Base-by-base conservation (phyloP, 2,888 invertebrate species). In the Rosalia funebris region DNA sequence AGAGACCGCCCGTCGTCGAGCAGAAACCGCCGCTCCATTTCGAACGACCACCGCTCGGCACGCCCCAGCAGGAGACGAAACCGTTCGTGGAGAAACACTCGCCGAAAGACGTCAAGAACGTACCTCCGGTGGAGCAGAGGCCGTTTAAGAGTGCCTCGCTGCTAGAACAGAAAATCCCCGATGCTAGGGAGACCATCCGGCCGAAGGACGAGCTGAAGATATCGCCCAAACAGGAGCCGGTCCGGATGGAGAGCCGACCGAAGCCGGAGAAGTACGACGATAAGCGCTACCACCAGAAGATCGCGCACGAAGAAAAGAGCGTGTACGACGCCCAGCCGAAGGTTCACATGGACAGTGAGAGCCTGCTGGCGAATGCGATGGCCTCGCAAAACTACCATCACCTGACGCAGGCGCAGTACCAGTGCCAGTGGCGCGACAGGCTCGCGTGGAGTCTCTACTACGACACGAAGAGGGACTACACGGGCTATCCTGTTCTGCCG, bases 341-440 rank as follows among this genome's bases (percentile, higher is more conserved):
- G 63, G 73, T 77, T 44, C 71, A 76, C 36, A 71, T 77, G 66
- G 79, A 80, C 47, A 76, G 70, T 66, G 85, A 85, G 63, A 85
- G 85, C 60, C 70, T 86, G 19, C 79, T 86, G 11, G 84, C 86
- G 0, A 86, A 86, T 72, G 83, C 88, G 0, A 89, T 89, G 79
- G 87, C 89, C 70, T 84, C 89, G 48, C 88, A 89, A 53, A 73
- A 74, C 1, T 89, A 89, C 73, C 89, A 89, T 72, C 88, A 88
- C 72, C 84, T 88, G 44, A 70, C 69, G 41, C 77, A 75, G 48
- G 77, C 79, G 5, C 89, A 89, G 72, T 89, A 89, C 69, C 86
- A 86, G 70, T 88, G 88, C 84, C 87, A 89, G 74, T 84, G 79
- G 17, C 87, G 87, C 87, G 86, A 87, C 66, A 76, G 85, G 16